Conservation (phyloP, 2,113 vertebrate species). For the Hydropotes inermis region DNA sequence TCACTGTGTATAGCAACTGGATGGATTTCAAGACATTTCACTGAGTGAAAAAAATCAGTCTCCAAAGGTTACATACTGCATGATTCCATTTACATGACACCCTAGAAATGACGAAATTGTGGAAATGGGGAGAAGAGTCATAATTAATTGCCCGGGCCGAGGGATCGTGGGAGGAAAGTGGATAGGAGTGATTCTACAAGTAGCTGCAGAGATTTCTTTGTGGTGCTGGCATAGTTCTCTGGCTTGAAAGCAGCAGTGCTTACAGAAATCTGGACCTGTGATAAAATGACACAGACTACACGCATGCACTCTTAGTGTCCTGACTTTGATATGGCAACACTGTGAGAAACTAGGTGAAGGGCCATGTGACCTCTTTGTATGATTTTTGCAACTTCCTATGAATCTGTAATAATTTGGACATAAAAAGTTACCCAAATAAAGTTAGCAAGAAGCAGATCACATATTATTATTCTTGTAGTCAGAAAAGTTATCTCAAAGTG, state of each 20-base stretch:
- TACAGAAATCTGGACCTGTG: background rate
- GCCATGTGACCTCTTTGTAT: background rate
- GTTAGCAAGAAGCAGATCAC: background rate
- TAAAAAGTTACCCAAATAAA: background rate
- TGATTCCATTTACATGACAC: background rate
- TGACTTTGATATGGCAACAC: background rate
- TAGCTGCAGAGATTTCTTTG: background rate
- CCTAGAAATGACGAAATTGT: background rate
- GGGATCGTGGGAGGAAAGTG: background rate
- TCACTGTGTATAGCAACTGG: background rate
- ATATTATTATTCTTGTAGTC: background rate
- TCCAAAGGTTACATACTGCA: background rate
- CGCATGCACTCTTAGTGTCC: background rate
- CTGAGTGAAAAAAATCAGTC: background rate
- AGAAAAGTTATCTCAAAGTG: conserved; percentile 17
- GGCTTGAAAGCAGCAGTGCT: background rate
- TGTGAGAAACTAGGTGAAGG: background rate
- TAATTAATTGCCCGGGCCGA: background rate
- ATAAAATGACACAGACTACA: background rate
- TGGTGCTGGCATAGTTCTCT: background rate
- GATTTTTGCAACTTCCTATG: conserved; percentile 9
- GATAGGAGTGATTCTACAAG: background rate
- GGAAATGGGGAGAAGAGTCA: background rate
- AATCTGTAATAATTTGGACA: conserved; percentile 42
- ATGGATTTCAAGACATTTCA: background rate